Conservation (phyloP, 2,797 vertebrate genomes). For the Sebastes umbrosus region DNA sequence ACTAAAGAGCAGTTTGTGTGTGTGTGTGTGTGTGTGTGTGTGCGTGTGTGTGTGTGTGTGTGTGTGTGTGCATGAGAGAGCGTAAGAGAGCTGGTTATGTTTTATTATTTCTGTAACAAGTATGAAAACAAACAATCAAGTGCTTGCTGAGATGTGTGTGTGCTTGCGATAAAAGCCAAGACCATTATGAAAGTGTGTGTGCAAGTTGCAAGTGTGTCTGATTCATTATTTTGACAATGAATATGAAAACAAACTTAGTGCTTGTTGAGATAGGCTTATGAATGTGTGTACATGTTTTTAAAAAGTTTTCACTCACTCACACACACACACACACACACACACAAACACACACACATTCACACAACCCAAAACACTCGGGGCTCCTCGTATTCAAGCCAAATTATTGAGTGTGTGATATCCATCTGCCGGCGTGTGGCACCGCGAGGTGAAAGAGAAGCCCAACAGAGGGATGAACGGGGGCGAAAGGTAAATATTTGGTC, state of each 20-base stretch:
- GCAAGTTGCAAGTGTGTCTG: neutral
- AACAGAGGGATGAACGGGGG: slow-evolving; percentile 69
- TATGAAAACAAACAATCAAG: slow-evolving; percentile 41
- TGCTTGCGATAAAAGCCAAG: neutral
- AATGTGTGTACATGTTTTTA: neutral
- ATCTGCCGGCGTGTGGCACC: slow-evolving; percentile 69
- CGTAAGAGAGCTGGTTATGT: neutral
- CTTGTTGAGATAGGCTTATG: neutral
- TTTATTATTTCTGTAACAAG: slow-evolving; percentile 55
- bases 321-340: neutral
- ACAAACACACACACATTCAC: neutral
- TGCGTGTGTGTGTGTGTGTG: slow-evolving; percentile 13
- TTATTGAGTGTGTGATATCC: slow-evolving; percentile 70
- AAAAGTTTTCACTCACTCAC: neutral
- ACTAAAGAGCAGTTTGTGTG: neutral
- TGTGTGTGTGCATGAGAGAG: neutral
- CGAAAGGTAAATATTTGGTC: slow-evolving; percentile 84
- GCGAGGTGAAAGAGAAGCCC: slow-evolving; percentile 43
- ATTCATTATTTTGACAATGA: slow-evolving; percentile 48
- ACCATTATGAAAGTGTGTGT: slow-evolving; percentile 7
- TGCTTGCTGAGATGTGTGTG: neutral
- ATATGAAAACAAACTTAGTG: slow-evolving; percentile 54
- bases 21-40: slow-evolving; percentile 12
- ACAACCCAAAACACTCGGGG: slow-evolving; percentile 11
- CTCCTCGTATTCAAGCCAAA: slow-evolving; percentile 39